A percentile compares a stretch with the other conserved stretches of the same genome.
These are phyloP conservation scores for Cichlasoma orientale DNA, from an alignment of 2,797 vertebrate species.

Conservation along the genomic window DNA sequence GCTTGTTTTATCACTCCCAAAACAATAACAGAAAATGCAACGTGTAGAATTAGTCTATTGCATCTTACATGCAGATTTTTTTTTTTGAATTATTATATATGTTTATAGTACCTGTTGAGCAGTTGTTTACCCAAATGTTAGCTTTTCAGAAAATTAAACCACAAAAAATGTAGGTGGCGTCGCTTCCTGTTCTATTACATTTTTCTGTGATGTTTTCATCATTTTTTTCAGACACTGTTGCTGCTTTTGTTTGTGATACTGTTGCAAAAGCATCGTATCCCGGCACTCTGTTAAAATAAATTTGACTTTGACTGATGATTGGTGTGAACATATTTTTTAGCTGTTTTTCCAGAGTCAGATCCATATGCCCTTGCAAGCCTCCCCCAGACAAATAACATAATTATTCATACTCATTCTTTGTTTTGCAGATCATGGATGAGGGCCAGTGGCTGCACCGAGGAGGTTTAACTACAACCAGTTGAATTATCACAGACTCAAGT, in stretches of 20 bases:
- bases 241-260: neutral
- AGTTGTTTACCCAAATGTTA: neutral
- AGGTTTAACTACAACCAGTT: constrained; percentile 37
- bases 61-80: neutral
- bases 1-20: neutral
- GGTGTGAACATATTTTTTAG: neutral
- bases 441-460: constrained; percentile 35
- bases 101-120: neutral
- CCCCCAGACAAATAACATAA: neutral
- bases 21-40: neutral
- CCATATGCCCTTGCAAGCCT: neutral
- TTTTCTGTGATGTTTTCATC: neutral
- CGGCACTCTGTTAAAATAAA: neutral
- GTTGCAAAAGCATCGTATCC: neutral
- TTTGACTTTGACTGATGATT: neutral
- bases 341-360: neutral
- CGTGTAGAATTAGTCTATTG: neutral
- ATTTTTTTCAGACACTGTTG: neutral
- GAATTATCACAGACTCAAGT: constrained; percentile 7
- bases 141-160: neutral
- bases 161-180: neutral
- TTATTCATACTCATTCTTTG: neutral
- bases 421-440: constrained; percentile 66
- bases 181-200: neutral
- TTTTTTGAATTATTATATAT: neutral